Percentiles rank a stretch among this genome's conserved stretches.
Evolutionary conservation across 1,140 invertebrate genomes (phyloP).

Genomic region (Lasioglossum albipes): DNA sequence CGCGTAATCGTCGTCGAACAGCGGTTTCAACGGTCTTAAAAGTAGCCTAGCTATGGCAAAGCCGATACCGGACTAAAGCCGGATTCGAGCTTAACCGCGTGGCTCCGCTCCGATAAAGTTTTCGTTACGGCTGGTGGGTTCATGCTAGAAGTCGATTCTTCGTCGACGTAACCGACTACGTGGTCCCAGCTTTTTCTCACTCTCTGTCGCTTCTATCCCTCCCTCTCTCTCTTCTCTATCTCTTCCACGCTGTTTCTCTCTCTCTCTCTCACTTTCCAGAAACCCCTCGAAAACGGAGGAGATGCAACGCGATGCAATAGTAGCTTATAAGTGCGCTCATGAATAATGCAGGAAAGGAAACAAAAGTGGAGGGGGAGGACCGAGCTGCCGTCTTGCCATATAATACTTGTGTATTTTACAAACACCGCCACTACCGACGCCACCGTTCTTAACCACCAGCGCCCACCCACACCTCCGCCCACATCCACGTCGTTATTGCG

Average conservation of each 20-base stretch:
- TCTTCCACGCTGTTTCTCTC: not conserved
- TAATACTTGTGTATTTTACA: constrained; percentile 73
- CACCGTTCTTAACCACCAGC: constrained; percentile 3
- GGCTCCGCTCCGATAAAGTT: constrained; percentile 58
- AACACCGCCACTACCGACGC: constrained; percentile 47
- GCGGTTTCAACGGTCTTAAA: constrained; percentile 39
- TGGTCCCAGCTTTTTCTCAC: not conserved
- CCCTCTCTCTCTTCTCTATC: not conserved
- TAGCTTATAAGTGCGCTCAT: constrained; percentile 76
- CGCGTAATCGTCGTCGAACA: constrained; percentile 42
- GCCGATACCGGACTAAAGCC: constrained; percentile 51
- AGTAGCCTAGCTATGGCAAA: constrained; percentile 42
- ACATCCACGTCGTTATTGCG: constrained; percentile 11
- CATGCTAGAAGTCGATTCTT: constrained; percentile 59
- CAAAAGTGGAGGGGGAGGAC: constrained; percentile 64
- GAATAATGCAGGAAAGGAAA: constrained; percentile 75
- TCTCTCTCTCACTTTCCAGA: not conserved
- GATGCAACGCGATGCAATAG: constrained; percentile 67
- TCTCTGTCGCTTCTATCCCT: not conserved
- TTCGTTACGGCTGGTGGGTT: constrained; percentile 45
- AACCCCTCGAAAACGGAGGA: constrained; percentile 16
- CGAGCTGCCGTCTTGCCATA: constrained; percentile 56
- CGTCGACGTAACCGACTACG: constrained; percentile 23
- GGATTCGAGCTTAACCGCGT: constrained; percentile 56
- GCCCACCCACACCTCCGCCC: not conserved